These are phyloP conservation scores for Porites evermanni DNA, from an alignment of 92 coral and sea anemone genomes.

Conservation along the genomic window DNA sequence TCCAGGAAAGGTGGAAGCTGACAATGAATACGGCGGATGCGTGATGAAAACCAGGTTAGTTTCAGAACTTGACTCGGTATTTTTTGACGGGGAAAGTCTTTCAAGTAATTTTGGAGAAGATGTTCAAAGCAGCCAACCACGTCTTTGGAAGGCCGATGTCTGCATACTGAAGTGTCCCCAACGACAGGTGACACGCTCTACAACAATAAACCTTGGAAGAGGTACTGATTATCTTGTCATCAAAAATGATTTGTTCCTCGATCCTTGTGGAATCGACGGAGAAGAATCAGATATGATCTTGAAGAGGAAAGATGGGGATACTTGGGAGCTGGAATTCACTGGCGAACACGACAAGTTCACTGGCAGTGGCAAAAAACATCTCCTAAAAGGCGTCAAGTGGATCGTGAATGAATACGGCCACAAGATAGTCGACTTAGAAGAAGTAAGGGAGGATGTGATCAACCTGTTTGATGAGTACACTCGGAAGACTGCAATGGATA, in stretches of 20 bases:
- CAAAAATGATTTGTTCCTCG: constrained; percentile 7
- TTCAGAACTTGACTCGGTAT: not conserved
- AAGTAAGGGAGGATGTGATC: not conserved
- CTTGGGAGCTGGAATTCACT: not conserved
- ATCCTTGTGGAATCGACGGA: constrained; percentile 28
- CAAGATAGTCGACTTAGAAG: not conserved
- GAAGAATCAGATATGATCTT: not conserved
- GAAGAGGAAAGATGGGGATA: not conserved
- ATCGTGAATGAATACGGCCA: constrained; percentile 19
- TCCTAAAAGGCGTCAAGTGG: not conserved
- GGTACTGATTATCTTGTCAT: constrained; percentile 1
- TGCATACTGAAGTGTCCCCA: constrained; percentile 7
- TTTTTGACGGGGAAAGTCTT: not conserved
- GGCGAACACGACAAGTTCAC: not conserved
- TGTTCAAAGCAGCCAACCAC: not conserved
- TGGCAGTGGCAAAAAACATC: not conserved
- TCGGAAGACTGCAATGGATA: not conserved
- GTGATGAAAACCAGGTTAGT: not conserved
- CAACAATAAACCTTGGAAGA: constrained; percentile 2
- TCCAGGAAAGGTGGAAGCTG: not conserved
- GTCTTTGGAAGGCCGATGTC: not conserved
- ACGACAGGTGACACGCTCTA: not conserved
- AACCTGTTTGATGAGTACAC: not conserved
- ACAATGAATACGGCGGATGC: not conserved
- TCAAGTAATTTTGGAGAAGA: not conserved